Evolutionary conservation across 2,797 vertebrate genomes (phyloP).

Genomic region (Myotis myotis): DNA sequence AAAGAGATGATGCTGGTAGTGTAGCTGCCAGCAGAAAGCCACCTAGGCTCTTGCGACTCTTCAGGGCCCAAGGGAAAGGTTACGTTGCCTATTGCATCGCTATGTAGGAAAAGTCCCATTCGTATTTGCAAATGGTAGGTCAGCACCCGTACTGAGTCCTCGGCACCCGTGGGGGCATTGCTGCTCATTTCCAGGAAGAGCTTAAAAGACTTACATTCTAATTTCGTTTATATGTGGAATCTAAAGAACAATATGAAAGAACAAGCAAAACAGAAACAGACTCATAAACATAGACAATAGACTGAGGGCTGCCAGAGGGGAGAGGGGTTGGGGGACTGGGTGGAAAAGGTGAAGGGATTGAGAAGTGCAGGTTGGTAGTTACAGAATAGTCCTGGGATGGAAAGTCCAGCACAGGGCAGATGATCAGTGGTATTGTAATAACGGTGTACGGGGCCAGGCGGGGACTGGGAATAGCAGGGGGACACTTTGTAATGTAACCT

Average conservation of each 20-base stretch:
- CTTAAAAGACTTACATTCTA: neutral
- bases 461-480: neutral
- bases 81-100: accelerated
- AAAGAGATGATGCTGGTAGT: neutral
- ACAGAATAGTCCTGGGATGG: neutral
- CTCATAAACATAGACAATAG: neutral
- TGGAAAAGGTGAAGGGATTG: neutral
- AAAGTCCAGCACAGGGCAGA: neutral
- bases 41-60: neutral
- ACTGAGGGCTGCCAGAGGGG: neutral
- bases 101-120: neutral
- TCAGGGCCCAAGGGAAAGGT: neutral
- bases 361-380: neutral
- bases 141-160: neutral
- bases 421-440: too few relatives aligned
- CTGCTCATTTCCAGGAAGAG: neutral
- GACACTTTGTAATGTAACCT: neutral
- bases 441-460: neutral
- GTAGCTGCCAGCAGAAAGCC: neutral
- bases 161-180: neutral
- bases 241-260: neutral
- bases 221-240: neutral
- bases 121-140: neutral
- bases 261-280: neutral
- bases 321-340: neutral